A percentile compares a stretch with the other conserved stretches of the same genome.
phyloP scores from a whole-genome alignment of 2,113 vertebrate species.

The Aphyosemion australe region DNA sequence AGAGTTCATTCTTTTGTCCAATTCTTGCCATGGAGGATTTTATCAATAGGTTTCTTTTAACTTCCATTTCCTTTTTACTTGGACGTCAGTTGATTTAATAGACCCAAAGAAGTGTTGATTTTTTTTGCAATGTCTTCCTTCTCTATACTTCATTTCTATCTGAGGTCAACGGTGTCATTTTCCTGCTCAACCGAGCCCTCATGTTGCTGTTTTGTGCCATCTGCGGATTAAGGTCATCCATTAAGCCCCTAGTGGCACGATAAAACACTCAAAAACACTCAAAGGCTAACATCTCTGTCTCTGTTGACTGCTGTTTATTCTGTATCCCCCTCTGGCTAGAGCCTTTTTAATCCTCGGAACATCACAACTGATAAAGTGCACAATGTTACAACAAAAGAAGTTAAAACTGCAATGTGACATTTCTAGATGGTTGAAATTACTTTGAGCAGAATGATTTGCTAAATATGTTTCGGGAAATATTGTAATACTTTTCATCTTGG shows the following conservation, averaged over 20 bases:
- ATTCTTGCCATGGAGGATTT: no score
- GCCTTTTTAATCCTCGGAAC: slow-evolving; percentile 24
- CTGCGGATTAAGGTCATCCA: slow-evolving; percentile 72
- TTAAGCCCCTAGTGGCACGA: slow-evolving; percentile 53
- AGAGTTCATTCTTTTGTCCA: no score
- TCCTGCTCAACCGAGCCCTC: slow-evolving; percentile 42
- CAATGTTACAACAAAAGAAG: neutral
- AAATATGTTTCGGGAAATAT: neutral
- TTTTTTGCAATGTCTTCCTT: no score
- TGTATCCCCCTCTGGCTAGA: slow-evolving; percentile 6
- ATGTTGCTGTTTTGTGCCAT: slow-evolving; percentile 62
- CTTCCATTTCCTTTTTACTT: no score
- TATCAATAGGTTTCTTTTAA: no score
- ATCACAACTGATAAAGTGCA: slow-evolving; percentile 15
- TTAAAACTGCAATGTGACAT: neutral
- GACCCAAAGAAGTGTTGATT: no score
- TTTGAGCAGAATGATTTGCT: neutral
- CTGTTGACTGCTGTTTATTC: slow-evolving; percentile 25
- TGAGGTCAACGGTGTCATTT: slow-evolving; percentile 12
- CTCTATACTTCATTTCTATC: neutral
- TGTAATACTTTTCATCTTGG: no score
- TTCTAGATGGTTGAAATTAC: neutral
- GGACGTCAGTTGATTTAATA: no score
- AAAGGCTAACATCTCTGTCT: slow-evolving; percentile 21
- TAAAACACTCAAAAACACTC: slow-evolving; percentile 12